Conservation (phyloP, 2,797 vertebrate genomes). For the Chrysolophus pictus region DNA sequence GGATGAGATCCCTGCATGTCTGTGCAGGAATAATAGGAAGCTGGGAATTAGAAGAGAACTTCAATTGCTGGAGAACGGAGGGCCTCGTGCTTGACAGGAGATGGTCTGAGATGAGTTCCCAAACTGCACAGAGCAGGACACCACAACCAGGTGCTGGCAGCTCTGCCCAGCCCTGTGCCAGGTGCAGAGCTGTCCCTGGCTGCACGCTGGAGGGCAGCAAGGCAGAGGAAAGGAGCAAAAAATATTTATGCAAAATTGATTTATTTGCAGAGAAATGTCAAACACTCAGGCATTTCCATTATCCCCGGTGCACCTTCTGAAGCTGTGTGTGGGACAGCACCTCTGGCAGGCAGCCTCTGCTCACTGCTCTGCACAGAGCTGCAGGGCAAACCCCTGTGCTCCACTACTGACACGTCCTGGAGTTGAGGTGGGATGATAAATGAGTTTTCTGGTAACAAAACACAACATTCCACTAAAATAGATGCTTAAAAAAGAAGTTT, state of each 20-base stretch:
- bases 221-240: neutral
- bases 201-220: neutral
- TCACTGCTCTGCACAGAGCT: too few relatives aligned
- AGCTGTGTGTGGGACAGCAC: too few relatives aligned
- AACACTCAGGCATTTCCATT: neutral
- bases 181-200: neutral
- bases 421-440: neutral
- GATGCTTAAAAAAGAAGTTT: neutral
- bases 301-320: neutral
- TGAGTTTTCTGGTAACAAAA: neutral
- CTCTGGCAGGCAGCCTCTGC: too few relatives aligned
- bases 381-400: fast-evolving
- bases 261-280: neutral
- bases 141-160: fast-evolving
- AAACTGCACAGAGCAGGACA: neutral
- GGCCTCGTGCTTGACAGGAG: neutral
- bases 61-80: neutral
- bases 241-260: neutral
- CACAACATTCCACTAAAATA: neutral
- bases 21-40: neutral
- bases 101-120: neutral
- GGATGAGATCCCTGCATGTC: neutral
- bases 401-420: neutral
- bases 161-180: neutral
- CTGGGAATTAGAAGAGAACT: neutral